These are phyloP conservation scores for Noctuana brunneofusca DNA, from an alignment of 2,888 invertebrate genomes.

Conservation along the genomic window DNA sequence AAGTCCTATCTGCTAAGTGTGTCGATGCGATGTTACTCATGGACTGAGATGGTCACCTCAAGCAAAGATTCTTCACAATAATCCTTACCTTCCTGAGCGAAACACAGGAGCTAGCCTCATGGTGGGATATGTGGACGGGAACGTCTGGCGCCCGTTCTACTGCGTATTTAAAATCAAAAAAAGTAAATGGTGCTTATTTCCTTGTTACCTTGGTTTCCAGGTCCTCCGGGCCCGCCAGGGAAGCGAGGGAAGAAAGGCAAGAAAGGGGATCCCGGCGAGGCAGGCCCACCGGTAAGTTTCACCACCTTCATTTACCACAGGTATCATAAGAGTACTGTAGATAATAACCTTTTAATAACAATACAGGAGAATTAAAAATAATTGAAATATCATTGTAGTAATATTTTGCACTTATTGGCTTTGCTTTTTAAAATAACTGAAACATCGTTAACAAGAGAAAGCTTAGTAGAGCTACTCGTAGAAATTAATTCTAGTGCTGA, in stretches of 20 bases:
- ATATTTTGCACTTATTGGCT: conserved; percentile 1
- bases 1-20: too few relatives aligned
- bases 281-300: conserved; percentile 89
- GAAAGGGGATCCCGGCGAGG: conserved; percentile 92
- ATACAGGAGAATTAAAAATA: too few relatives aligned
- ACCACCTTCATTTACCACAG: background rate
- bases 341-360: too few relatives aligned
- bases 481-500: conserved; percentile 1
- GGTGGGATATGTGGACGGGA: too few relatives aligned
- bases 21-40: too few relatives aligned
- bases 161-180: too few relatives aligned
- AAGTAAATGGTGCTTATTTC: conserved; percentile 1
- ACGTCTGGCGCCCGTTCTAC: too few relatives aligned
- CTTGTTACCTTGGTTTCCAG: conserved; percentile 71
- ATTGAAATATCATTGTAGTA: background rate
- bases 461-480: conserved; percentile 7
- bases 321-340: background rate
- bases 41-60: too few relatives aligned
- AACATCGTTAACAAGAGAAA: background rate
- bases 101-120: too few relatives aligned
- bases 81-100: too few relatives aligned
- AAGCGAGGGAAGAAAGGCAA: conserved; percentile 95
- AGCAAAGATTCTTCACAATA: too few relatives aligned
- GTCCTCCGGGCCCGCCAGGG: conserved; percentile 92
- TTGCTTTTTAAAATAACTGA: background rate